These are phyloP conservation scores for Campylomormyrus numenius DNA, from an alignment of 2,113 vertebrate genomes.

Conservation along the genomic window DNA sequence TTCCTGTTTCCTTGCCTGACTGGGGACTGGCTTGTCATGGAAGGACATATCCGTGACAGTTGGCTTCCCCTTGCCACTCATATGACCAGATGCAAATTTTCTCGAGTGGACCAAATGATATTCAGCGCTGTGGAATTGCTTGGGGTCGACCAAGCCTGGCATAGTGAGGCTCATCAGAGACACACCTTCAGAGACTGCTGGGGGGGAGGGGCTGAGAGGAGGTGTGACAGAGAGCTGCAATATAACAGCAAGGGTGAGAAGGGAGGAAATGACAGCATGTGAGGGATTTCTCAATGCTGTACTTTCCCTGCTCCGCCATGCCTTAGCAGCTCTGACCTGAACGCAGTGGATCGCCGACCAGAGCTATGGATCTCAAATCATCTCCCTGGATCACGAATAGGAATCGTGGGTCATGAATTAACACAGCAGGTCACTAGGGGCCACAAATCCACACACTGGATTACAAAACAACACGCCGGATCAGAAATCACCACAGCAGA, in stretches of 20 bases:
- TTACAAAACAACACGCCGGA: neutral
- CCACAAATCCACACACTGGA: neutral
- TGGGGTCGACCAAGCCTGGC: neutral
- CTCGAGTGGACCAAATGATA: neutral
- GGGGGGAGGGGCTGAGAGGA: neutral
- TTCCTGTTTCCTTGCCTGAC: neutral
- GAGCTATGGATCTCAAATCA: neutral
- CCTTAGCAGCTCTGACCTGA: neutral
- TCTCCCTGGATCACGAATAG: neutral
- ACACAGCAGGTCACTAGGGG: neutral
- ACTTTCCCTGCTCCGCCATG: neutral
- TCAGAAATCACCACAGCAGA: neutral
- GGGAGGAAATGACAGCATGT: neutral
- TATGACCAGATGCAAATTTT: conserved; percentile 1
- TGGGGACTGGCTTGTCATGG: neutral
- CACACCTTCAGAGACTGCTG: neutral
- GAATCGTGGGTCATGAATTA: neutral
- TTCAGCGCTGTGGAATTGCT: neutral
- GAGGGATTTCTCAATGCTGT: neutral
- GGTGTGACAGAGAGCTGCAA: neutral
- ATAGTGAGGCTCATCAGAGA: neutral
- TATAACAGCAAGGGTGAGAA: neutral
- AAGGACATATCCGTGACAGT: neutral
- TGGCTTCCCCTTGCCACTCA: neutral
- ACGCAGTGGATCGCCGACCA: neutral